A percentile compares a stretch with the other conserved stretches of the same genome.
phyloP scores from a whole-genome alignment of 1,140 invertebrate genomes.

The Drosophila nebulosa region DNA sequence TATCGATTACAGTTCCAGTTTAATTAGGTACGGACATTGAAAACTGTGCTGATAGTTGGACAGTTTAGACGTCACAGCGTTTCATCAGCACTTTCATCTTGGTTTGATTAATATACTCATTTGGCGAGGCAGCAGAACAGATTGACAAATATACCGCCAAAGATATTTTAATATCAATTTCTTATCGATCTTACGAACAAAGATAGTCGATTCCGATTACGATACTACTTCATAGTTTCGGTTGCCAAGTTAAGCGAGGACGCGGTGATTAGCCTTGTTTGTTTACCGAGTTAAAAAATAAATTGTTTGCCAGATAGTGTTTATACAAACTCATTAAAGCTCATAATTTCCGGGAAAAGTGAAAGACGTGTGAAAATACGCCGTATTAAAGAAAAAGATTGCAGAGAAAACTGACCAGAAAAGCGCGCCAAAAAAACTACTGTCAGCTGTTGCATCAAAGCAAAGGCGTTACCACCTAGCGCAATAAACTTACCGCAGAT shows the following conservation, averaged over 20 bases:
- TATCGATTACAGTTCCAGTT: background rate
- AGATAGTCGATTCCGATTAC: background rate
- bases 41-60: no score
- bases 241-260: background rate
- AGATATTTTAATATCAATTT: background rate
- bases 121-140: no score
- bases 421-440: conserved; percentile 42
- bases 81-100: no score
- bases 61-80: no score
- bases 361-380: background rate
- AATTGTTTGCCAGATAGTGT: background rate
- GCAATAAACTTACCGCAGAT: background rate
- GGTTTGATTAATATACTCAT: no score
- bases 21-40: no score
- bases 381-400: background rate
- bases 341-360: background rate
- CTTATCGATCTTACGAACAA: background rate
- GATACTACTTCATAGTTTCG: background rate
- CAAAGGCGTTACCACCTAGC: conserved; percentile 30
- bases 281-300: background rate
- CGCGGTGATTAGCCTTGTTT: background rate
- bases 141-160: background rate
- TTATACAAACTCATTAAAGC: background rate
- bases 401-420: background rate
- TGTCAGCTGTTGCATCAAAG: conserved; percentile 35